Base-by-base conservation (phyloP, 1,140 invertebrate genomes). In the Venturia canescens region DNA sequence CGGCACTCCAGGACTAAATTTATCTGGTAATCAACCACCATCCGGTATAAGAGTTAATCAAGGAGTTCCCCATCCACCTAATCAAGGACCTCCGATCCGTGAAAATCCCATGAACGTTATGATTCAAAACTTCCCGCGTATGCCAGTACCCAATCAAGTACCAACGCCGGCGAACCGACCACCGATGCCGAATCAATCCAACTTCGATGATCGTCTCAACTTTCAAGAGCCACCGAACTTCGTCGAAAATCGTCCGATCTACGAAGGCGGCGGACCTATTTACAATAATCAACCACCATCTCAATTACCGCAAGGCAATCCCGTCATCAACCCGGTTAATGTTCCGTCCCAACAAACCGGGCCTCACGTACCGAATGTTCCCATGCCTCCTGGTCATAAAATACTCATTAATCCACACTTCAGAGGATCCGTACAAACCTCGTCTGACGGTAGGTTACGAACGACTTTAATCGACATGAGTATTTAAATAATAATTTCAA, bases 321-420 rank as follows among this genome's bases (percentile, higher is more conserved):
- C 80, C 15, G 78, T 82, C 18, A 81, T 84, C 84, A 84, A 76
- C 80, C 84, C 48, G 18, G 78, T 57, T 70, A 81, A 60, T 82
- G 84, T 81, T 23, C 82, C 60, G 74, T 83, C 70, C 60, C 82
- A 67, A 53, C 82, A 72, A 48, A 34, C 80, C 31, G n/a, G 79
- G 63, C 70, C 86, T 67, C 72, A 83, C 80, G 80, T 84, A 74
- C 82, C 87, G 31, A 86, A 83, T 82, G 83, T 89, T 63, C 84
- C 87, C 60, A 82, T 91, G 74, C 87, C 90, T 75, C 87, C 87
- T 79, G 89, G 90, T 29, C 91, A 92, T 82, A 92, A 92, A 80
- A 92, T 92, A 80, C 86, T 92, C 44, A 92, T 92, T 74, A 92
- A 92, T 85, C 92, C 92, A 38, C 92, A 92, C 81, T 92, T 92